Conservation (phyloP, 2,888 invertebrate species). For the Thereva nobilitata region DNA sequence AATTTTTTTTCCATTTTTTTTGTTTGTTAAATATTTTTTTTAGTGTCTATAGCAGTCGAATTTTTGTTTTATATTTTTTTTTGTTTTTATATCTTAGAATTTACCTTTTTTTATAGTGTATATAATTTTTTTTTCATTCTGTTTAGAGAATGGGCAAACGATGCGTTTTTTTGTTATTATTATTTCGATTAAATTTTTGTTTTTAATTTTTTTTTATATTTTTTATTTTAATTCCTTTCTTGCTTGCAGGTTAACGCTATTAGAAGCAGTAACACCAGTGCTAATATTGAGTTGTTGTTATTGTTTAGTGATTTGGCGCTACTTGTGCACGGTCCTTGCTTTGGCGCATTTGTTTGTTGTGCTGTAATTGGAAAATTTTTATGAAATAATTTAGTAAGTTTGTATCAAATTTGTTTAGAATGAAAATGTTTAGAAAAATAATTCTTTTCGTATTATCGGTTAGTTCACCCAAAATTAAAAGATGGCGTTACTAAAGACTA, state of each 20-base stretch:
- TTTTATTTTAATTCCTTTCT: conserved; percentile 25
- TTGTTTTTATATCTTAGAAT: conserved; percentile 3
- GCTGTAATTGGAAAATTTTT: conserved; percentile 28
- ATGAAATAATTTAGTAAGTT: background rate
- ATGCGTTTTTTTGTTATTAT: conserved; percentile 19
- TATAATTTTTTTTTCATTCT: background rate
- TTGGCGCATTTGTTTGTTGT: conserved; percentile 39
- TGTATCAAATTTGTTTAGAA: background rate
- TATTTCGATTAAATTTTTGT: conserved; percentile 3
- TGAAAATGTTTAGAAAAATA: conserved; percentile 1
- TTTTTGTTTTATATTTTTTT: conserved; percentile 3
- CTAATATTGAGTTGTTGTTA: conserved; percentile 4
- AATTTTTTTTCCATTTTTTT: background rate
- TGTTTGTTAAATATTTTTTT: background rate
- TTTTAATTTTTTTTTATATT: conserved; percentile 17
- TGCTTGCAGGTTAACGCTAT: conserved; percentile 13
- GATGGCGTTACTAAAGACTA: too few relatives aligned
- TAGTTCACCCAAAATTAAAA: too few relatives aligned
- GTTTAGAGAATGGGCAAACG: conserved; percentile 10
- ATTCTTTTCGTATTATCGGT: background rate
- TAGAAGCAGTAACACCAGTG: conserved; percentile 2
- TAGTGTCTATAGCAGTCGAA: conserved; percentile 29
- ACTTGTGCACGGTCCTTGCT: conserved; percentile 37
- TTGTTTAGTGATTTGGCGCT: conserved; percentile 9
- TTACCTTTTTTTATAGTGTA: conserved; percentile 7